Base-by-base conservation (phyloP, 2,888 invertebrate species). In the Papilio protenor region DNA sequence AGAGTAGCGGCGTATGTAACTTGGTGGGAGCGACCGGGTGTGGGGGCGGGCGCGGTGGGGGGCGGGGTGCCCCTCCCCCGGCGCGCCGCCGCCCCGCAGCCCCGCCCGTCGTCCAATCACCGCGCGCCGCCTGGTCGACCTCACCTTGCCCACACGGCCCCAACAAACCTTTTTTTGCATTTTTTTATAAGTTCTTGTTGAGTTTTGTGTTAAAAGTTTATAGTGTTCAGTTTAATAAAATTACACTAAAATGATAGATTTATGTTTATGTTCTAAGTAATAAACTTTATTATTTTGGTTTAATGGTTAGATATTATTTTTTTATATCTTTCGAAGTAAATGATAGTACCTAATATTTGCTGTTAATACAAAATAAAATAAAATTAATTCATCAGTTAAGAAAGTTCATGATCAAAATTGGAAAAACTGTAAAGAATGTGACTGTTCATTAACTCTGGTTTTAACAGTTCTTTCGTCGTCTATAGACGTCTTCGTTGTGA, bases 91-190 rank as follows among this genome's bases (percentile, higher is more conserved):
- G 88, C 91, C 91, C 88, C 89, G 33, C 66, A 40, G 66, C 89
- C 91, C 91, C 92, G 89, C 89, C 82, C 79, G 81, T 84, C 87
- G 88, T 83, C 94, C 94, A 94, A 94, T 94, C 88, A 85, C 85
- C 81, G 90, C 85, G 83, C 88, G 81, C 81, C 90, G 86, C 81
- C 88, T 88, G 89, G 84, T 88, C 91, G 93, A 91, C 87, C 89
- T 92, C 87, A 94, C 94, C 92, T 94, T 94, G 93, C 88, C 90
- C 88, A 90, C 88, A 89, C 94, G 94, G 93, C 92, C 93, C 90
- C 88, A 83, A 83, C 85, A 86, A 87, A 89, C 90, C 89, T 91
- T 92, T 92, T 84, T 84, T 87, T 80, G 87, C 87, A 89, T 81
- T 82, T 80, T 81, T 82, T 80, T 75, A 76, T 73, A 77, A 83